These are phyloP conservation scores for Drosophila elegans DNA, from an alignment of 1,140 invertebrate genomes.

Conservation along the genomic window DNA sequence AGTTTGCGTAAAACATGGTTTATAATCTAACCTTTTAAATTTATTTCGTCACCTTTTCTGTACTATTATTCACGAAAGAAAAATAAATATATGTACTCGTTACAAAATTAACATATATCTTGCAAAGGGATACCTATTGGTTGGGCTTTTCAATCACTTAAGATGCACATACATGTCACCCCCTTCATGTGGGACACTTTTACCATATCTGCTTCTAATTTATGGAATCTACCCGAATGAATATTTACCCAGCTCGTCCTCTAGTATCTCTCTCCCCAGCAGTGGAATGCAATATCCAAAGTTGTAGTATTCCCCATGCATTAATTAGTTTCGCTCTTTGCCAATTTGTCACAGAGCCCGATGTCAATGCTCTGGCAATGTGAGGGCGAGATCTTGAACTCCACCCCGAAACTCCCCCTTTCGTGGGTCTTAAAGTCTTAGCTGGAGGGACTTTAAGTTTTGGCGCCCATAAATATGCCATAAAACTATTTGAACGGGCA, in stretches of 20 bases:
- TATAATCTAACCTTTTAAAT: too few species aligned
- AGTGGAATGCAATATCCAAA: conserved; percentile 47
- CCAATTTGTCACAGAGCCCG: conserved; percentile 70
- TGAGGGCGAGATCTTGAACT: conserved; percentile 20
- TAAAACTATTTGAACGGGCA: conserved; percentile 75
- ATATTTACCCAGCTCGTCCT: conserved; percentile 11
- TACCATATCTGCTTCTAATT: conserved; percentile 2
- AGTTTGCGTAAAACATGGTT: too few species aligned
- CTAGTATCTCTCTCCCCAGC: background rate
- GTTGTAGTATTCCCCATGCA: conserved; percentile 41
- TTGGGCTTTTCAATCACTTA: background rate
- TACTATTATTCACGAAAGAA: too few species aligned
- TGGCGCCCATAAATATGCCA: conserved; percentile 81
- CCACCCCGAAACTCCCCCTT: conserved; percentile 6
- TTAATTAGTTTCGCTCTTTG: conserved; percentile 72
- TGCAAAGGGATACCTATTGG: background rate
- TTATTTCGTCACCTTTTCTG: too few species aligned
- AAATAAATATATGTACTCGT: too few species aligned
- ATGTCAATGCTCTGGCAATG: conserved; percentile 50
- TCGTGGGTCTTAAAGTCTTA: conserved; percentile 74
- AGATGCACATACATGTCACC: background rate
- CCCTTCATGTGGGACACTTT: background rate
- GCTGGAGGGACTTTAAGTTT: conserved; percentile 74
- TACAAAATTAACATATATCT: too few species aligned
- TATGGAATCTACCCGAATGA: conserved; percentile 14